Conservation (phyloP, 1,140 invertebrate genomes). For the Carcinoscorpius rotundicauda region DNA sequence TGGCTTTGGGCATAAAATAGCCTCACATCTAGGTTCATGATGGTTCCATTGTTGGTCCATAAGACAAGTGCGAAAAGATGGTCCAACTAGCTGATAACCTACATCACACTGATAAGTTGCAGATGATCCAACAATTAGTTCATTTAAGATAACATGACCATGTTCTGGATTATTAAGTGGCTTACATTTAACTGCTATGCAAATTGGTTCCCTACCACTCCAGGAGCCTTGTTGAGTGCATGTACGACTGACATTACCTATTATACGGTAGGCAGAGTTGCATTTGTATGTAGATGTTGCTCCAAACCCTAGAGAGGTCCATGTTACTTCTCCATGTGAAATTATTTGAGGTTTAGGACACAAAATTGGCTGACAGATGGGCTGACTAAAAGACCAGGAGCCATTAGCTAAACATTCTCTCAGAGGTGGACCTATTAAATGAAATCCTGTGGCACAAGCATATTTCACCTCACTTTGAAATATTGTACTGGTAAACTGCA, state of each 20-base stretch:
- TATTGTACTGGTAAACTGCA: slow-evolving; percentile 59
- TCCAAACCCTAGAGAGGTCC: slow-evolving; percentile 15
- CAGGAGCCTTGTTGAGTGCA: slow-evolving; percentile 58
- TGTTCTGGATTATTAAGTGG: not conserved
- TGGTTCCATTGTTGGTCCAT: slow-evolving; percentile 25
- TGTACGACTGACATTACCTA: slow-evolving; percentile 37
- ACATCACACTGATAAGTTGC: slow-evolving; percentile 30
- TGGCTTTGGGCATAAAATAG: slow-evolving; percentile 19
- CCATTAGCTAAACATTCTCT: slow-evolving; percentile 59
- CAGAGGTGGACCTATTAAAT: slow-evolving; percentile 47
- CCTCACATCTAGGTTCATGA: slow-evolving; percentile 14
- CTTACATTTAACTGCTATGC: slow-evolving; percentile 7
- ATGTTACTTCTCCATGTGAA: slow-evolving; percentile 15
- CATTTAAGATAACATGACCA: not conserved
- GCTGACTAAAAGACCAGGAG: slow-evolving; percentile 62
- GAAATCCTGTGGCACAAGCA: slow-evolving; percentile 63
- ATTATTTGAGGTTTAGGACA: slow-evolving; percentile 22
- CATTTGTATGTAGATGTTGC: slow-evolving; percentile 17
- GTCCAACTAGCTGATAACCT: slow-evolving; percentile 30
- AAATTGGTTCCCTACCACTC: slow-evolving; percentile 10
- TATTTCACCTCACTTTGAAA: slow-evolving; percentile 67
- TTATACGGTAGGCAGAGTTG: slow-evolving; percentile 49
- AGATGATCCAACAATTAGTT: slow-evolving; percentile 14
- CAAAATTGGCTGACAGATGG: slow-evolving; percentile 26
- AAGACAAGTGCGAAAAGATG: slow-evolving; percentile 24